Evolutionary conservation across 2,888 invertebrate species (phyloP).

Genomic region (Phytoseiulus persimilis): DNA sequence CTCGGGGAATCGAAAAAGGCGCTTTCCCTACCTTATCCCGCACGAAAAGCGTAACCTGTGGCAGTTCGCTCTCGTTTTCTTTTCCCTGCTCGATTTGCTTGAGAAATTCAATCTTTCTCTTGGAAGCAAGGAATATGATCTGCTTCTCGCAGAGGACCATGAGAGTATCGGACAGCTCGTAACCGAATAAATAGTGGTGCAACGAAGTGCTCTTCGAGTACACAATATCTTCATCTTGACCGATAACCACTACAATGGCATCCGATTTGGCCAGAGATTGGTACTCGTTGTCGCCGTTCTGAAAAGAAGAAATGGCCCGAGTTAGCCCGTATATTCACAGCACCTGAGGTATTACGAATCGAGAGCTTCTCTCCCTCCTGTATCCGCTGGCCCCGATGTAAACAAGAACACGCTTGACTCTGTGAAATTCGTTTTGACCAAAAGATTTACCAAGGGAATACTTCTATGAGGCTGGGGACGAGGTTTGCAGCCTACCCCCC

Average conservation of each 20-base stretch:
- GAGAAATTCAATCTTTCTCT: constrained; percentile 94
- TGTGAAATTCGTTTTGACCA: too few relatives aligned
- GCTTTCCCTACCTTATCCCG: constrained; percentile 67
- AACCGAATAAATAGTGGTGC: constrained; percentile 79
- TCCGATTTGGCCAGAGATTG: constrained; percentile 74
- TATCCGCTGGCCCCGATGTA: too few relatives aligned
- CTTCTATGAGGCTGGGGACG: too few relatives aligned
- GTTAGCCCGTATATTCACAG: not conserved
- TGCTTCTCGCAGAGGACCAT: constrained; percentile 77
- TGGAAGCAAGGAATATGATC: constrained; percentile 84
- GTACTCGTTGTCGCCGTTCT: constrained; percentile 55
- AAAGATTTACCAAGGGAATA: too few relatives aligned
- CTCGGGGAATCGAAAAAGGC: too few relatives aligned
- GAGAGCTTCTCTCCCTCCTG: too few relatives aligned
- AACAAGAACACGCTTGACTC: too few relatives aligned
- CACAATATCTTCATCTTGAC: constrained; percentile 85
- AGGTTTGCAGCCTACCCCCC: too few relatives aligned
- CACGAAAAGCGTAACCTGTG: constrained; percentile 72
- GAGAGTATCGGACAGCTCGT: constrained; percentile 90
- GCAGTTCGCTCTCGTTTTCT: constrained; percentile 67
- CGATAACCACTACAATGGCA: constrained; percentile 81
- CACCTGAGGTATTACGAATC: not conserved
- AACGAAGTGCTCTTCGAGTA: constrained; percentile 93
- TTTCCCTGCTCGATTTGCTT: constrained; percentile 75
- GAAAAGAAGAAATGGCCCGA: constrained; percentile 42